phyloP scores from a whole-genome alignment of 2,888 invertebrate species.

The Lomographa bimaculata region DNA sequence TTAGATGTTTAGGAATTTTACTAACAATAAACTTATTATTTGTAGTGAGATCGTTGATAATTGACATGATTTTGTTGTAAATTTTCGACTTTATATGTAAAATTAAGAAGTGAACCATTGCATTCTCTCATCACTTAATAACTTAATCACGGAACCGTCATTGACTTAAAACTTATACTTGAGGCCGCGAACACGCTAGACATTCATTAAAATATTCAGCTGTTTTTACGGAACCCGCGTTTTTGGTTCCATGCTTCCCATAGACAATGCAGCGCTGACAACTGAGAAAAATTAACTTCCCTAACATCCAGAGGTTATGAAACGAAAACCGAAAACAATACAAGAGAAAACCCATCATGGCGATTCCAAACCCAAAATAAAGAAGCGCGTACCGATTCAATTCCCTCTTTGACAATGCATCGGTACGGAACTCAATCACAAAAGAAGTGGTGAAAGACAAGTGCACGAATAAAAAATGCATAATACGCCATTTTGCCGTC shows the following conservation, averaged over 20 bases:
- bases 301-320: conserved; percentile 33
- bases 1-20: neutral
- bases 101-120: no score
- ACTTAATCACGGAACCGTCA: neutral
- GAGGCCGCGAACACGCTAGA: conserved; percentile 10
- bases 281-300: conserved; percentile 38
- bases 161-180: neutral
- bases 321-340: conserved; percentile 35
- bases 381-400: conserved; percentile 60
- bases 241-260: conserved; percentile 34
- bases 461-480: conserved; percentile 74
- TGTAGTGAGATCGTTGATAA: no score
- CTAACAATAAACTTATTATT: no score
- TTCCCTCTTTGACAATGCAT: conserved; percentile 59
- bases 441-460: conserved; percentile 81
- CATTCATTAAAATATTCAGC: conserved; percentile 45
- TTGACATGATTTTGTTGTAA: no score
- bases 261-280: conserved; percentile 39
- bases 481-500: conserved; percentile 78
- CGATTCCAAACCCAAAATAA: conserved; percentile 56
- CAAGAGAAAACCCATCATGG: conserved; percentile 37
- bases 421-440: conserved; percentile 70
- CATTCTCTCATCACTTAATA: no score
- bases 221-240: conserved; percentile 36
- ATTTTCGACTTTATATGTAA: no score